Percentiles rank a stretch among this genome's conserved stretches.
Conservation (phyloP, 1,140 invertebrate genomes). For the Trachymyrmex cornetzi region DNA sequence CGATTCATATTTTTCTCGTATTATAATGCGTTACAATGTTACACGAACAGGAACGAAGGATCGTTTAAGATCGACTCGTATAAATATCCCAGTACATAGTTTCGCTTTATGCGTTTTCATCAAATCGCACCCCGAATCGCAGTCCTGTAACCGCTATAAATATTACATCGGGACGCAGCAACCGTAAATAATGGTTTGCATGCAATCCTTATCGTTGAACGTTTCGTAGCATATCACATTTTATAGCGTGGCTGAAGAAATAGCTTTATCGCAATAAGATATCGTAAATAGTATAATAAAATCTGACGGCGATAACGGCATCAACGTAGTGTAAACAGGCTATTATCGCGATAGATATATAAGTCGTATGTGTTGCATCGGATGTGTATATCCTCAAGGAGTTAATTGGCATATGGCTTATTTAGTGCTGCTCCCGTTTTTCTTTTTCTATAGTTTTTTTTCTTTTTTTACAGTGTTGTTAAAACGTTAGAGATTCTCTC, state of each 20-base stretch:
- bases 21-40: neutral
- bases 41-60: neutral
- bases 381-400: neutral
- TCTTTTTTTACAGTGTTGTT: neutral
- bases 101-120: slow-evolving; percentile 14
- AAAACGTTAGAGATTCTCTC: neutral
- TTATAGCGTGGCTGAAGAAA: slow-evolving; percentile 18
- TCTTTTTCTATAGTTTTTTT: neutral
- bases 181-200: slow-evolving; percentile 44
- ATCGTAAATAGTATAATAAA: slow-evolving; percentile 36
- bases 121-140: slow-evolving; percentile 23
- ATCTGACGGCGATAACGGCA: slow-evolving; percentile 22
- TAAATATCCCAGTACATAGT: neutral
- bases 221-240: slow-evolving; percentile 14
- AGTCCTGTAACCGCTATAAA: neutral
- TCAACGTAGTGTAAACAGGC: neutral
- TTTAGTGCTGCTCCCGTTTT: neutral
- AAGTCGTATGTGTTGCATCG: neutral
- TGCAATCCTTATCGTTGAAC: slow-evolving; percentile 33
- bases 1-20: neutral
- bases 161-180: slow-evolving; percentile 14
- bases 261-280: slow-evolving; percentile 32
- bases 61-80: neutral
- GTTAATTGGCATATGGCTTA: slow-evolving; percentile 26
- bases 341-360: slow-evolving; percentile 8